Base-by-base conservation (phyloP, 2,797 vertebrate genomes). In the Ceyx erithaca region DNA sequence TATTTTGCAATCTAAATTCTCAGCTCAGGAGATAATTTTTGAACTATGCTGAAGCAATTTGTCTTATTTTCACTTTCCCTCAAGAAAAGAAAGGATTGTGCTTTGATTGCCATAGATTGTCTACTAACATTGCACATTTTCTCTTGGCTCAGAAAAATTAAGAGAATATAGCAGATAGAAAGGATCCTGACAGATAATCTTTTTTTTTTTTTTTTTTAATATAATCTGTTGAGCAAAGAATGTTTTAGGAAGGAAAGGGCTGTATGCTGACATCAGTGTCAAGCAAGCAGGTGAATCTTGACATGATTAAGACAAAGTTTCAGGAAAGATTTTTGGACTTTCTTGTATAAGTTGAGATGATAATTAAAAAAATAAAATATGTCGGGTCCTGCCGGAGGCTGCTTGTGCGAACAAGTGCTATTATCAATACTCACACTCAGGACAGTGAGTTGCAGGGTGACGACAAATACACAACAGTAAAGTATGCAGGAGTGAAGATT, bases 101-200 rank as follows among this genome's bases (percentile, higher is more conserved):
- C 10, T 80, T 90, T 90, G 58, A 40, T 59, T 92, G 71, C 9
- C 19, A 9, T 15, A 51, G 37, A 51, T 45, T 64, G 33, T 48
- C 35, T 78, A 64, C 62, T 15, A 77, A 17, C 7, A 11, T 59
- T 62, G 43, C 31, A 59, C 66, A 52, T 92, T 91, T 94, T 64
- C 37, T 89, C 43, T 87, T 73, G 40, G 18, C 71, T 95, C 33
- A 49, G n/a, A 88, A 57, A 12, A 19, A 22, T 72, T 64, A 84
- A 89, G 48, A 25, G 21, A 72, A 70, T 84, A 81, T 16, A 93
- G 75, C 75, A 94, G 64, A 86, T 68, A 91, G 86, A 90, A 94
- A 79, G 78, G 83, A 93, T 62, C 62, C 88, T 82, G 46, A 49
- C 18, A 71, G 46, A 68, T 12, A 73, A 14, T 54, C 26, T 49